Percentiles rank a stretch among this genome's conserved stretches.
phyloP scores from a whole-genome alignment of 2,797 vertebrate species.

The Onychomys arenicola region DNA sequence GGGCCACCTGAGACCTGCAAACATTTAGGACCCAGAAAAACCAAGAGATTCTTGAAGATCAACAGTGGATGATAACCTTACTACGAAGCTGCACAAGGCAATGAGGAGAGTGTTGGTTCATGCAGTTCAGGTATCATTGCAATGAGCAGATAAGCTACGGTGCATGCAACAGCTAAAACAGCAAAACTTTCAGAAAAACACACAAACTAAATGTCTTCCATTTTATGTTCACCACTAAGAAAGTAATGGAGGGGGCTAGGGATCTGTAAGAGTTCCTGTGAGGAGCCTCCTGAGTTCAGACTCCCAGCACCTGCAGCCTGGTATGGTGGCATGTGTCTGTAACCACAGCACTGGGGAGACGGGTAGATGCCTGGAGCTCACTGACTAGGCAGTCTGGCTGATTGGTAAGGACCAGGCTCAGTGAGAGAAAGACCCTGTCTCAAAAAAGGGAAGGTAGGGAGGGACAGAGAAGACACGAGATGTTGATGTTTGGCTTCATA shows the following conservation, averaged over 20 bases:
- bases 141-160: neutral
- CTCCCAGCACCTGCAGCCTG: neutral
- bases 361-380: neutral
- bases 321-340: neutral
- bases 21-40: slow-evolving; percentile 24
- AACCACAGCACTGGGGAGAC: neutral
- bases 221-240: neutral
- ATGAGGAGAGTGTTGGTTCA: neutral
- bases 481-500: neutral
- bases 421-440: neutral
- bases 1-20: neutral
- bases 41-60: neutral
- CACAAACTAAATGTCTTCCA: neutral
- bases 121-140: neutral
- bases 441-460: neutral
- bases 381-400: neutral
- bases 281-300: neutral
- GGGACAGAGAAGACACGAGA: neutral
- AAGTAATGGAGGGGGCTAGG: neutral
- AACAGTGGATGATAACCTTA: neutral
- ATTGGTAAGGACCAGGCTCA: neutral
- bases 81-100: neutral
- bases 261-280: neutral
- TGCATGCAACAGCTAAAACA: neutral
- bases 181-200: neutral